A percentile compares a stretch with the other conserved stretches of the same genome.
These are phyloP conservation scores for Trematocara caparti DNA, from an alignment of 2,797 vertebrate genomes.

Conservation along the genomic window DNA sequence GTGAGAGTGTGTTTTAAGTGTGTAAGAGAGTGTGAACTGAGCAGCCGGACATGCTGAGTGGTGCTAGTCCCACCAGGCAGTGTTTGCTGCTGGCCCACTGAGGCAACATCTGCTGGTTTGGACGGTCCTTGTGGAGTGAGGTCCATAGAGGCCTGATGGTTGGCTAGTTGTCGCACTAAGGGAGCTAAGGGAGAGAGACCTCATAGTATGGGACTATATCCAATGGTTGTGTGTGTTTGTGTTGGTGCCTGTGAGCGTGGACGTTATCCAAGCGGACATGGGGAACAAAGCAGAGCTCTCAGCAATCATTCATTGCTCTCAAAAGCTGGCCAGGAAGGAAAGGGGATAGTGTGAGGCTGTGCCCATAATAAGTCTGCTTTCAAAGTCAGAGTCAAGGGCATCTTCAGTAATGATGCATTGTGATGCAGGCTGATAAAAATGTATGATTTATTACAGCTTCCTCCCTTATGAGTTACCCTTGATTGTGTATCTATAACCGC, in stretches of 20 bases:
- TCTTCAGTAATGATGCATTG: conserved; percentile 43
- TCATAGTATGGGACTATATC: conserved; percentile 50
- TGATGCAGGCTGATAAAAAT: conserved; percentile 48
- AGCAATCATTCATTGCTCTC: conserved; percentile 68
- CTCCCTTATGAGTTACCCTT: conserved; percentile 27
- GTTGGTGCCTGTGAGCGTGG: conserved; percentile 51
- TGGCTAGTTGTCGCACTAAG: conserved; percentile 52
- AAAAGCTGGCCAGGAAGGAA: conserved; percentile 63
- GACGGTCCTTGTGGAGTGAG: conserved; percentile 57
- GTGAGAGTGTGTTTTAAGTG: conserved; percentile 9
- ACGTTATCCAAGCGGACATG: conserved; percentile 66
- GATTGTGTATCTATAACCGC: conserved; percentile 35
- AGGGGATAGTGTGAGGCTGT: conserved; percentile 38
- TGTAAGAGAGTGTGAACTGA: conserved; percentile 37
- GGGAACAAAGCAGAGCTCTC: conserved; percentile 67
- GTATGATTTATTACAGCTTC: conserved; percentile 56
- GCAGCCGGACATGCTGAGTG: conserved; percentile 65
- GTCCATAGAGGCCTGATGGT: conserved; percentile 62
- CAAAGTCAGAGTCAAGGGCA: conserved; percentile 75
- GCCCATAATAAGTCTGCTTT: conserved; percentile 62
- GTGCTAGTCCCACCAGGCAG: conserved; percentile 68
- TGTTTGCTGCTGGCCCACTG: conserved; percentile 74
- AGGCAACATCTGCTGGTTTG: conserved; percentile 76
- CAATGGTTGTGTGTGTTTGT: conserved; percentile 51
- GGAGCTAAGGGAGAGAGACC: conserved; percentile 56